Evolutionary conservation across 2,888 invertebrate species (phyloP), one percentile per base, ranked within the genome.

Genomic region (Crocallis elinguaria): DNA sequence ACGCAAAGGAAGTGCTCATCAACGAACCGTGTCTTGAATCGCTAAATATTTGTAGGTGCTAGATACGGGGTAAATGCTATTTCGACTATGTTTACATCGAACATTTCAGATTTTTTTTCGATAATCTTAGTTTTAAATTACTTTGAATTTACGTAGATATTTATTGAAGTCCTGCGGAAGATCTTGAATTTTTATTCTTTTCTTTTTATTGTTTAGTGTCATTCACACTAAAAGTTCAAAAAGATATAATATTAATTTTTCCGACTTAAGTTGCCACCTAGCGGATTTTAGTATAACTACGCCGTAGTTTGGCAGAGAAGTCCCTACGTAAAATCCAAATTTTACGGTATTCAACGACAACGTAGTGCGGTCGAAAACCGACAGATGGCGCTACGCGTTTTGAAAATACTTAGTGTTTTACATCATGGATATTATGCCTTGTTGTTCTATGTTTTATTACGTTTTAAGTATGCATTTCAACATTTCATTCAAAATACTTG

Each of bases 361-460:
- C 45, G 59, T 55, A 59, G 59, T 64, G 41, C 53, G 32, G 21
- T 29, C 25, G 9, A 17, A 11, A n/a, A 44, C 33, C 62, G 38
- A 64, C 60, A 79, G 79, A 77, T 79, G 79, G 69, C 79, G 72
- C 66, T 61, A 38, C 19, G 13, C 36, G 41, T 12, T 21, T 36
- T 11, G 5, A 11, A 39, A 27, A 39, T 21, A 1, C n/a, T n/a
- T n/a, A n/a, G n/a, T n/a, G n/a, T n/a, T n/a, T n/a, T n/a, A n/a
- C n/a, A n/a, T n/a, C n/a, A n/a, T n/a, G n/a, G n/a, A n/a, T n/a
- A n/a, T n/a, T n/a, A n/a, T n/a, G n/a, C n/a, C n/a, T n/a, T n/a
- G n/a, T n/a, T n/a, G n/a, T n/a, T n/a, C n/a, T n/a, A n/a, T n/a
- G n/a, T n/a, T n/a, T n/a, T n/a, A n/a, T n/a, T n/a, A n/a, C n/a